Evolutionary conservation across 2,888 invertebrate genomes (phyloP).

Genomic region (Dascillus cervinus): DNA sequence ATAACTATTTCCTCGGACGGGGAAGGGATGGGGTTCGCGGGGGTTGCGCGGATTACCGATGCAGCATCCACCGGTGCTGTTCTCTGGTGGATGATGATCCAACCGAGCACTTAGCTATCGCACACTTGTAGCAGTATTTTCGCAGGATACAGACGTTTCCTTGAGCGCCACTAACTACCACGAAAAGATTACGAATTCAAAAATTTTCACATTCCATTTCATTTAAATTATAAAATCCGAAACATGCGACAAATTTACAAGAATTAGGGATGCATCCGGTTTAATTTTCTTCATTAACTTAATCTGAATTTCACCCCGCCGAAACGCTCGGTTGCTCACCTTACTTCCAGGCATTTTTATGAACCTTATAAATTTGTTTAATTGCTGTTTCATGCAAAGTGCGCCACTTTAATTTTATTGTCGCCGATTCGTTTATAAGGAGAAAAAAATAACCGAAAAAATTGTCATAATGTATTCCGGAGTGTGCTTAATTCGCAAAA

Average conservation of each 20-base stretch:
- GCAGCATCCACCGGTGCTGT: constrained; percentile 30
- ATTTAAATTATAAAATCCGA: constrained; percentile 18
- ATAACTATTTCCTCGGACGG: constrained; percentile 20
- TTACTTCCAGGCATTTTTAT: constrained; percentile 37
- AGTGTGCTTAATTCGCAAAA: no score
- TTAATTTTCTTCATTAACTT: constrained; percentile 41
- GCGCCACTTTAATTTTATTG: constrained; percentile 20
- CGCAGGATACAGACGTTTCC: constrained; percentile 17
- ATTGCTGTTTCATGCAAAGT: constrained; percentile 39
- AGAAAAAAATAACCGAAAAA: no score
- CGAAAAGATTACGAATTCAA: no score
- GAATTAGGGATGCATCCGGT: constrained; percentile 42
- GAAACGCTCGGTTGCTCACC: constrained; percentile 28
- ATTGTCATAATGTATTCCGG: no score
- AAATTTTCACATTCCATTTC: no score
- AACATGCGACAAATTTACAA: constrained; percentile 17
- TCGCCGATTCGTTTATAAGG: constrained; percentile 9
- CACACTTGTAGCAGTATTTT: constrained; percentile 21
- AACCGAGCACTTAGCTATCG: constrained; percentile 20
- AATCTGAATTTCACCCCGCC: constrained; percentile 38
- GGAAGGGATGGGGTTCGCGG: constrained; percentile 25
- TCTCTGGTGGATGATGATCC: constrained; percentile 34
- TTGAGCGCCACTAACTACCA: constrained; percentile 29
- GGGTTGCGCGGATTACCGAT: constrained; percentile 18
- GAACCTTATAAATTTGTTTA: constrained; percentile 43